Evolutionary conservation across 2,888 invertebrate genomes (phyloP), one percentile per base, ranked within the genome.

Genomic region (Crocallis elinguaria): DNA sequence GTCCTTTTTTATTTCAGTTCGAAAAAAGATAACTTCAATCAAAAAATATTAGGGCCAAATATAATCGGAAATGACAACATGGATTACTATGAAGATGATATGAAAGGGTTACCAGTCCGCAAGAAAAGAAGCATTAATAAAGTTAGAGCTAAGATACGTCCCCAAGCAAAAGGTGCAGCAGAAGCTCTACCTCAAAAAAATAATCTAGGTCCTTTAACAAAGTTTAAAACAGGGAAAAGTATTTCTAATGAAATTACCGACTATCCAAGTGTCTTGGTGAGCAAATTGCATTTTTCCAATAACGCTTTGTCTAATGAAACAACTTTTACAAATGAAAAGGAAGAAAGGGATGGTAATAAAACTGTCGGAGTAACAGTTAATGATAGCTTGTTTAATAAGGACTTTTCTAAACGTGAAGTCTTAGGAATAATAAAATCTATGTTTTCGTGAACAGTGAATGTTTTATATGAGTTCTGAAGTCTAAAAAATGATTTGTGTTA

Each of bases 41-140:
- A 41, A 19, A 49, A 25, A 11, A 19, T 23, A 6, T 14, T 25
- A 13, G 30, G 25, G 8, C 43, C 36, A 51, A 53, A 14, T 33
- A 48, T 19, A 46, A 37, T 32, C 39, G 39, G 11, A 39, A 56
- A 8, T 21, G 49, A 44, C 5, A 49, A 42, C n/a, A 65, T 67
- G 6, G 82, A 84, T 37, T 85, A 86, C 30, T 84, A 86, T 43
- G 85, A 84, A 14, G 79, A 84, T 12, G 79, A 84, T n/a, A 65
- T 79, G 5, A 84, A 75, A 72, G 86, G 84, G n/a, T 63, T 84
- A 9, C 84, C 86, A 12, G 66, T 81, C 9, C 73, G 86, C 41
- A 79, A 53, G 49, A 78, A 75, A 51, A 71, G 86, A 60, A 64
- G 63, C 30, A 59, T 66, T 33, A 29, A 49, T 8, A 30, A 19